These are phyloP conservation scores for Paragorgia papillata DNA, from an alignment of 92 coral and sea anemone species.

Conservation along the genomic window DNA sequence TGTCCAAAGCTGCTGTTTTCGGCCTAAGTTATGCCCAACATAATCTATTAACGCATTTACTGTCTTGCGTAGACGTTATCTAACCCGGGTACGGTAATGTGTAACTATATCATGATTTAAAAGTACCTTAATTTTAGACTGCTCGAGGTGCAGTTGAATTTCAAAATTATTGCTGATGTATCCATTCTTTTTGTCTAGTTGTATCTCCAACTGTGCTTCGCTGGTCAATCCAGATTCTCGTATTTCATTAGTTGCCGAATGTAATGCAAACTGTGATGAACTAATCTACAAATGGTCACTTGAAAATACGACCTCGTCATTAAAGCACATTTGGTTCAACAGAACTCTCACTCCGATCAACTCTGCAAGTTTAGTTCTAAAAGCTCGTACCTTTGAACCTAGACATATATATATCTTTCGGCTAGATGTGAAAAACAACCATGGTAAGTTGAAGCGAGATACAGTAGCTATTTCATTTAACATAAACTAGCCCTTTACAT, in stretches of 20 bases:
- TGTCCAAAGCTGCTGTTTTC: too few species aligned
- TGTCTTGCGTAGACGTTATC: too few species aligned
- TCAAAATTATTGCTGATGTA: background rate
- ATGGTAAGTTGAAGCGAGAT: slow-evolving; percentile 32
- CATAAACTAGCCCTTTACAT: too few species aligned
- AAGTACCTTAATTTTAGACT: too few species aligned
- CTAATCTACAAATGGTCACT: slow-evolving; percentile 3
- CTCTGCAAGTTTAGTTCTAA: slow-evolving; percentile 12
- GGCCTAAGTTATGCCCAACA: too few species aligned
- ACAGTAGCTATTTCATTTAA: too few species aligned
- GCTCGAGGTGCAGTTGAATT: too few species aligned
- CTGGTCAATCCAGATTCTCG: slow-evolving; percentile 41
- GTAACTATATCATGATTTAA: too few species aligned
- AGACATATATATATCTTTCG: slow-evolving; percentile 44
- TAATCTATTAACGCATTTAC: too few species aligned
- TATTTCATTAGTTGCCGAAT: slow-evolving; percentile 10
- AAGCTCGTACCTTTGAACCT: slow-evolving; percentile 18
- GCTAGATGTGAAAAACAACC: slow-evolving; percentile 40
- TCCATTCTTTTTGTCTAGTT: slow-evolving; percentile 9
- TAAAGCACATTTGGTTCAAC: slow-evolving; percentile 14
- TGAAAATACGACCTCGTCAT: background rate
- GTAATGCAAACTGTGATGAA: slow-evolving; percentile 18
- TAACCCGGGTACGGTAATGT: too few species aligned
- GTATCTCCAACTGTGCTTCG: slow-evolving; percentile 42
- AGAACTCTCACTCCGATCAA: background rate